Evolutionary conservation across 2,888 invertebrate genomes (phyloP).

Genomic region (Prosopocoilus inquinatus): DNA sequence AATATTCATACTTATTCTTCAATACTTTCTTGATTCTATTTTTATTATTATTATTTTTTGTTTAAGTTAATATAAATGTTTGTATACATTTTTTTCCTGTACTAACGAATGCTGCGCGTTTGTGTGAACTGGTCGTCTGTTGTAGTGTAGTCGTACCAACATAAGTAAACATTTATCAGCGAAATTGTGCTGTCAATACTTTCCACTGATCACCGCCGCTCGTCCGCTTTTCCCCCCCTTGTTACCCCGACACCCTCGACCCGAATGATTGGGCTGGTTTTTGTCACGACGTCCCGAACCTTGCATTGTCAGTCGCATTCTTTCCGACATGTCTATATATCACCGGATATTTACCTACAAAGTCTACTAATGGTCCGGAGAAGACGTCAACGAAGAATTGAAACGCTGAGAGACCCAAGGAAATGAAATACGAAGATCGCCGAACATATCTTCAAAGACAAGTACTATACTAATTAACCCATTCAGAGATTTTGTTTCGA

Average conservation of each 20-base stretch:
- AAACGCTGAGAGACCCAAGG: background rate
- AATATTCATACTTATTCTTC: too few relatives aligned
- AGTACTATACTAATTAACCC: background rate
- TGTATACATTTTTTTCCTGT: background rate
- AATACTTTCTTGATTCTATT: too few relatives aligned
- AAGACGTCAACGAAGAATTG: too few relatives aligned
- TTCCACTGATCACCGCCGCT: conserved; percentile 28
- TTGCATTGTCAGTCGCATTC: conserved; percentile 40
- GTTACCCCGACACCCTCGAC: conserved; percentile 12
- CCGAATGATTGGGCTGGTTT: conserved; percentile 43
- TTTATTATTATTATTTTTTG: too few relatives aligned
- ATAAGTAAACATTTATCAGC: conserved; percentile 41
- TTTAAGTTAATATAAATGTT: background rate
- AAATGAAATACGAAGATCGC: background rate
- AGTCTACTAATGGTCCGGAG: too few relatives aligned
- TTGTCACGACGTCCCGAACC: conserved; percentile 40
- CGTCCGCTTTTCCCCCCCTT: conserved; percentile 31
- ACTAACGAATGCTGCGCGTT: background rate
- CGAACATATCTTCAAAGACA: background rate
- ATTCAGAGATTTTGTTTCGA: background rate
- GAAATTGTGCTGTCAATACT: conserved; percentile 43
- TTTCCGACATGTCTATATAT: conserved; percentile 38
- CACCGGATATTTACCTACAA: conserved; percentile 1
- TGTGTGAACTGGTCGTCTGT: background rate
- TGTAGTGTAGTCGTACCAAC: conserved; percentile 34